Conservation (phyloP, 2,888 invertebrate species). For the Gisinianus flammeolus region DNA sequence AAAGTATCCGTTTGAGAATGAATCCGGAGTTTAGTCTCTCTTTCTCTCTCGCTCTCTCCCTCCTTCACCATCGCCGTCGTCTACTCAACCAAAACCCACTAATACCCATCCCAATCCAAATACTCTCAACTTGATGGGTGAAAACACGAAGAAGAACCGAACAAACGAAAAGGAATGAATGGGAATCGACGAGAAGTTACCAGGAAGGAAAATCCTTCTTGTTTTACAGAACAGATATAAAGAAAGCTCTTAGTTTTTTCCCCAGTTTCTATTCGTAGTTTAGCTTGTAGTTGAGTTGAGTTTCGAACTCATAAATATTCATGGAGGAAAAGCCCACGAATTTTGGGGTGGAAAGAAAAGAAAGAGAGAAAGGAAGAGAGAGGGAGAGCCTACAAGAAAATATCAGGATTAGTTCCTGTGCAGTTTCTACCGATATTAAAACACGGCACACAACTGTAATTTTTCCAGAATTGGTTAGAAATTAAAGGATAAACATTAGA, state of each 20-base stretch:
- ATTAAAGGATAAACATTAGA: no score
- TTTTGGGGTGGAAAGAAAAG: not conserved
- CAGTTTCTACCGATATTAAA: no score
- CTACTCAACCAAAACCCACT: not conserved
- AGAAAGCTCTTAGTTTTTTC: not conserved
- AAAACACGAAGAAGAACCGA: not conserved
- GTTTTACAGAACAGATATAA: not conserved
- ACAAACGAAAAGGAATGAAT: not conserved
- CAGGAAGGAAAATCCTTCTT: no score
- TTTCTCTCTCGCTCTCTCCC: no score
- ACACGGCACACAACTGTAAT: no score
- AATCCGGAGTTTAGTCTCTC: no score
- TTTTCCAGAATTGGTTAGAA: no score
- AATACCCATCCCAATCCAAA: not conserved
- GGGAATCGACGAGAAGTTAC: not conserved
- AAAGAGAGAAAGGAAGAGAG: not conserved
- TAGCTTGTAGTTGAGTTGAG: not conserved
- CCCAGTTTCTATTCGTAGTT: not conserved
- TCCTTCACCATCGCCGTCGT: not conserved
- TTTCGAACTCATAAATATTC: slow-evolving; percentile 21
- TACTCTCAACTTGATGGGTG: not conserved
- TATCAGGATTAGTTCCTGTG: no score
- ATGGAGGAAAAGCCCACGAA: not conserved
- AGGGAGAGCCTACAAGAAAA: no score
- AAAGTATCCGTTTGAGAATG: not conserved